Evolutionary conservation across 1,140 invertebrate species (phyloP).

Genomic region (Ylistrum balloti): DNA sequence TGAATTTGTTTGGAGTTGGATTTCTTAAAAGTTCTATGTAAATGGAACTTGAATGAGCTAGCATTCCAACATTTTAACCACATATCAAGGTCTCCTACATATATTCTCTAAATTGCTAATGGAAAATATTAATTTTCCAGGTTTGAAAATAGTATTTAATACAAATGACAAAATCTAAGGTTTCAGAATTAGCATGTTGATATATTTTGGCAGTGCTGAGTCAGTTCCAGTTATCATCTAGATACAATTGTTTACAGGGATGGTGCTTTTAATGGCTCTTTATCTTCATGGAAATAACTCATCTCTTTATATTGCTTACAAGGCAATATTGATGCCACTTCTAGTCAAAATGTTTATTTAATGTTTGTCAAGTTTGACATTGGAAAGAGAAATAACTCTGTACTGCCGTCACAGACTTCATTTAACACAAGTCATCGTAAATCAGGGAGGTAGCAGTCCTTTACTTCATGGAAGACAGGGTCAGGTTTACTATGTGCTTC

Average conservation of each 20-base stretch:
- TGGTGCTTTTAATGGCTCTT: background rate
- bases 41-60: too few relatives aligned
- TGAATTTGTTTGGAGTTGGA: too few relatives aligned
- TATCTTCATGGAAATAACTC: conserved; percentile 7
- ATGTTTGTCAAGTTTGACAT: background rate
- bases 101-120: too few relatives aligned
- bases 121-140: too few relatives aligned
- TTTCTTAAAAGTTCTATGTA: too few relatives aligned
- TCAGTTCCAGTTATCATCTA: background rate
- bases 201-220: background rate
- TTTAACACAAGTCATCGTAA: background rate
- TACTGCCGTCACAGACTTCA: background rate
- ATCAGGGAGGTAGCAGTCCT: background rate
- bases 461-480: background rate
- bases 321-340: conserved; percentile 25
- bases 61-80: too few relatives aligned
- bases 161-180: background rate
- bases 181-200: background rate
- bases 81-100: too few relatives aligned
- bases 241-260: background rate
- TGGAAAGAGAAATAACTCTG: background rate
- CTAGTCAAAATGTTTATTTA: background rate
- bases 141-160: background rate
- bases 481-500: background rate
- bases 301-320: background rate